Base-by-base conservation (phyloP, 2,797 vertebrate genomes). In the Pitangus sulphuratus region DNA sequence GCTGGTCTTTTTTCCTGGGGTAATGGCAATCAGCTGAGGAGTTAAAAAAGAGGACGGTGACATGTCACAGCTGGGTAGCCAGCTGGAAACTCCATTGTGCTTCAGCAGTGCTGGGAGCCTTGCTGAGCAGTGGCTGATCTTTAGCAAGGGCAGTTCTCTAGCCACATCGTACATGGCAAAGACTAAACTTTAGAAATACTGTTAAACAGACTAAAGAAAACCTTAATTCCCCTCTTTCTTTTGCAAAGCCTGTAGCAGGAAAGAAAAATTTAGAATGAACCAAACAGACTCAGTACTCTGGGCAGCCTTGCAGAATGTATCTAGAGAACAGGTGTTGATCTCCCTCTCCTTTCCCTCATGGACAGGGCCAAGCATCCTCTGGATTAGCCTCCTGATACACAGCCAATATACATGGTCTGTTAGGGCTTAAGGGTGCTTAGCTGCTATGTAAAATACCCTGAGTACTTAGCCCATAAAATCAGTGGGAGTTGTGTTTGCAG, bases 371-470 rank as follows among this genome's bases (percentile, higher is more conserved):
- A 58, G 87, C 91, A 90, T 69, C 92, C 69, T 95, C 76, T 61
- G 95, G 87, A 93, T 96, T 92, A 96, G 72, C 47, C 51, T 86
- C 61, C 82, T 92, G 93, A 84, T 91, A 64, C 65, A 54, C 72
- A 84, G 95, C 94, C 95, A 95, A 62, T 75, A 42, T 62, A 69
- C 80, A 82, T 47, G 85, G 87, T 76, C 87, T 91, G 65, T 76
- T 89, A 85, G 79, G 84, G 87, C 69, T 92, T 96, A 95, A 90
- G 82, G 37, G 89, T 87, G 15, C 48, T 95, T 97, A 91, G 77
- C 91, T 88, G 89, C 92, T 91, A 90, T 94, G 94, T 90, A 88
- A 92, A 94, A 86, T 92, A 92, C 76, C 62, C 88, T n/a, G 76
- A 72, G 80, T 89, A 90, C 93, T 94, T 92, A 91, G 72, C 72